A percentile compares a stretch with the other conserved stretches of the same genome.
phyloP scores from a whole-genome alignment of 2,797 vertebrate species.

The Orientallactaga sibirica region DNA sequence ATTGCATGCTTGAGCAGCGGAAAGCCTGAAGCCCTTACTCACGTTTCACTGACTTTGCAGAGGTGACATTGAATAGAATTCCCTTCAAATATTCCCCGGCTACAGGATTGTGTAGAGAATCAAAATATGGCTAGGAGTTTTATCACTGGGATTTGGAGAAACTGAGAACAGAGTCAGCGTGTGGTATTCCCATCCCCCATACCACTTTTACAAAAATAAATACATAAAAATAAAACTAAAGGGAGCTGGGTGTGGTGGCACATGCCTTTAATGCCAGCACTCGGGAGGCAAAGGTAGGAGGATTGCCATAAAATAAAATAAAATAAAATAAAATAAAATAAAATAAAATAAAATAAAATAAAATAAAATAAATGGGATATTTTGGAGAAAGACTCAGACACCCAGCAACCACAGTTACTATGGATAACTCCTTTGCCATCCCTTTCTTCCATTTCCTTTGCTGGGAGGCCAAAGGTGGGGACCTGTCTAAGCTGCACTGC shows the following conservation, averaged over 20 bases:
- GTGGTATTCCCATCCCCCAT: neutral
- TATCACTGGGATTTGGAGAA: neutral
- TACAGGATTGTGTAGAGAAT: neutral
- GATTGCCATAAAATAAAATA: too few species aligned
- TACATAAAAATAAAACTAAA: constrained; percentile 20
- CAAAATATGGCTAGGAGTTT: neutral
- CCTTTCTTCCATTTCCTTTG: constrained; percentile 44
- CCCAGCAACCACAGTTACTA: neutral
- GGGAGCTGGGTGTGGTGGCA: neutral
- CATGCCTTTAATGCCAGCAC: too few species aligned
- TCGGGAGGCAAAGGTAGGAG: too few species aligned
- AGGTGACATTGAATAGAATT: neutral
- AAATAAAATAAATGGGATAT: neutral
- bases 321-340: too few species aligned
- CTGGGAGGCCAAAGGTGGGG: constrained; percentile 69
- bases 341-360: too few species aligned
- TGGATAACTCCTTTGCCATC: neutral
- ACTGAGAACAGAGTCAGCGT: neutral
- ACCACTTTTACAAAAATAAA: neutral
- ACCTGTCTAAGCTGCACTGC: constrained; percentile 52
- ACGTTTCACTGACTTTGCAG: neutral
- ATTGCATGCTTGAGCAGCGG: neutral
- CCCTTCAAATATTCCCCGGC: neutral
- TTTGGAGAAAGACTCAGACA: neutral
- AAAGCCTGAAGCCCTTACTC: neutral